Evolutionary conservation across 2,113 vertebrate genomes (phyloP).

Genomic region (Lepidothrix coronata): DNA sequence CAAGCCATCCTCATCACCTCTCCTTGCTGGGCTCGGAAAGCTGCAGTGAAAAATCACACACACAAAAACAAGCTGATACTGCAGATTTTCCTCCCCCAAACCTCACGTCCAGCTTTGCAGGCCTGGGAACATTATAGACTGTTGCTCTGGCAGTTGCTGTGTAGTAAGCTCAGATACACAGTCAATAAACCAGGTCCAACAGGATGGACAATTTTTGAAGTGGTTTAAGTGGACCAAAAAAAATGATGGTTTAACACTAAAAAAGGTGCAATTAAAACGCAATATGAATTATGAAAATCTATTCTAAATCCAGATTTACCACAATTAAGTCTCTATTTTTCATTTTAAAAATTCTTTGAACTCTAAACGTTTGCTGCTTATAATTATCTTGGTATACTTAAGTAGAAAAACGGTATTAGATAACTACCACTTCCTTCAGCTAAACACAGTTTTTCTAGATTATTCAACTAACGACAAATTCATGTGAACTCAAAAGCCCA

Average conservation of each 20-base stretch:
- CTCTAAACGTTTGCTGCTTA: background rate
- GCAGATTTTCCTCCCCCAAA: background rate
- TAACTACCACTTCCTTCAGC: background rate
- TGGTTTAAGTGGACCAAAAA: background rate
- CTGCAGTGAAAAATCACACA: slow-evolving; percentile 68
- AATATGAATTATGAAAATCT: background rate
- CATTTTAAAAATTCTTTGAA: background rate
- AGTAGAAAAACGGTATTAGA: background rate
- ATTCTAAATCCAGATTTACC: background rate
- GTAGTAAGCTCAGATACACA: background rate
- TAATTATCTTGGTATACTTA: background rate
- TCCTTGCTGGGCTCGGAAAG: slow-evolving; percentile 89
- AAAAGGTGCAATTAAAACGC: background rate
- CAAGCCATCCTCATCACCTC: slow-evolving; percentile 87
- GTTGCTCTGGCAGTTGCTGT: background rate
- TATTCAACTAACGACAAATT: background rate
- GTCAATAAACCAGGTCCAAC: background rate
- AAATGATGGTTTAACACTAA: background rate
- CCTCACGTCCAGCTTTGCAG: background rate
- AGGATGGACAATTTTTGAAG: background rate
- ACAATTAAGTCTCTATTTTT: background rate
- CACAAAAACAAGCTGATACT: background rate
- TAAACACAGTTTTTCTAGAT: background rate
- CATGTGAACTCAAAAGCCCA: background rate
- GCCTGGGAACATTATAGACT: background rate